Evolutionary conservation across 37 sponge, comb jelly and placozoan species (phyloP), one percentile per base, ranked within the genome.

Genomic region (Geodia barretti): DNA sequence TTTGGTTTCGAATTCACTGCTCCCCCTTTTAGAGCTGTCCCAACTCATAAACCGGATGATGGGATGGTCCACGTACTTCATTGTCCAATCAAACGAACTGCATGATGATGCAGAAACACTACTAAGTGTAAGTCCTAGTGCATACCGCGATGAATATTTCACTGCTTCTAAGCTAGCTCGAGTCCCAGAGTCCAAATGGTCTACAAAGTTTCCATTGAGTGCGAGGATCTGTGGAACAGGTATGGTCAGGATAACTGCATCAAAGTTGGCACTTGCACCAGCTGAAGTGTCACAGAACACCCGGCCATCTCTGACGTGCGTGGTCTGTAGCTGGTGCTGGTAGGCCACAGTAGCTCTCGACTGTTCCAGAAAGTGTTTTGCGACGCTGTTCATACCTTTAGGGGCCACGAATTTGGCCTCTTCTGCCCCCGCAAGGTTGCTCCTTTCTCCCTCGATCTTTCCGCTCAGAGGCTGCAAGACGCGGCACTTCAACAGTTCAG

Each of bases 101-200:
- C n/a, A n/a, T n/a, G n/a, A n/a, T n/a, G n/a, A n/a, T n/a, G n/a
- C n/a, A n/a, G n/a, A n/a, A n/a, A n/a, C n/a, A n/a, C n/a, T n/a
- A n/a, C n/a, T n/a, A n/a, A n/a, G n/a, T n/a, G n/a, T n/a, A n/a
- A 89, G 43, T 20, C 80, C 90, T 60, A 89, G 54, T 35, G 90
- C 90, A 84, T 84, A 89, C 9, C 90, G 68, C 24, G 85, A 79
- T 9, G 90, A 80, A 74, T 89, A 89, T 39, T 54, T 35, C 19
- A 84, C 84, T 21, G 61, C n/a, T 17, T 59, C 28, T 1, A 89
- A 62, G 5, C 69, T 82, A 37, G 69, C 23, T 4, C n/a, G 19
- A 3, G 26, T 43, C 3, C 64, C 79, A 21, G 66, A 60, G 36
- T 62, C 73, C 11, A 61, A 38, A 3, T 43, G 66, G 28, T 60